These are phyloP conservation scores for Tipula unca DNA, from an alignment of 2,888 invertebrate species.

Conservation along the genomic window DNA sequence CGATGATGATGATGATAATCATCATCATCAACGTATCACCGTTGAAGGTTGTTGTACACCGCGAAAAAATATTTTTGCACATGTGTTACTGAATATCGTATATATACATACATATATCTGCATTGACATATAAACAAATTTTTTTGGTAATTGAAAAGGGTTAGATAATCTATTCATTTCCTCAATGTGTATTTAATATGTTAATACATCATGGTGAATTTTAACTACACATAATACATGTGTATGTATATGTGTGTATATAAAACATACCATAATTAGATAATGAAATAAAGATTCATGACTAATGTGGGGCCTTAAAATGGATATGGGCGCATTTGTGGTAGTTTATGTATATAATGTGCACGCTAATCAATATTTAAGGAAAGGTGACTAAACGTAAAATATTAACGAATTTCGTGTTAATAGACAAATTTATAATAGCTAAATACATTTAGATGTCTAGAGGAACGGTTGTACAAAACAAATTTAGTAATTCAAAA, in stretches of 20 bases:
- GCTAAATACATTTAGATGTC: too few species aligned
- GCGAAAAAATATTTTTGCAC: neutral
- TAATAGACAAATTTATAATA: too few species aligned
- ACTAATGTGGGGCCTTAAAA: too few species aligned
- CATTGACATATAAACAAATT: neutral
- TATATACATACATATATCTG: neutral
- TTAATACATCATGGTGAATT: neutral
- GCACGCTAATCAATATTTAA: too few species aligned
- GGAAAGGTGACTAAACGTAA: too few species aligned
- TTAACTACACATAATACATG: neutral
- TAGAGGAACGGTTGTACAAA: too few species aligned
- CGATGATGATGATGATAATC: neutral
- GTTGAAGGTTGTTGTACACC: neutral
- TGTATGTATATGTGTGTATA: neutral
- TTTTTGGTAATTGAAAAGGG: constrained; percentile 3
- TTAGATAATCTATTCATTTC: constrained; percentile 14
- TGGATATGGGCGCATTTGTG: too few species aligned
- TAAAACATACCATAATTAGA: neutral
- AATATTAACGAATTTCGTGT: too few species aligned
- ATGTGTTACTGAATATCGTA: constrained; percentile 8
- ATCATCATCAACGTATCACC: constrained; percentile 8
- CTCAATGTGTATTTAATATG: neutral
- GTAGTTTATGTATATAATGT: too few species aligned
- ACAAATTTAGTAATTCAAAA: too few species aligned
- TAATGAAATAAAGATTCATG: too few species aligned